These are phyloP conservation scores for Deroptyus accipitrinus DNA, from an alignment of 2,113 vertebrate genomes.

Conservation along the genomic window DNA sequence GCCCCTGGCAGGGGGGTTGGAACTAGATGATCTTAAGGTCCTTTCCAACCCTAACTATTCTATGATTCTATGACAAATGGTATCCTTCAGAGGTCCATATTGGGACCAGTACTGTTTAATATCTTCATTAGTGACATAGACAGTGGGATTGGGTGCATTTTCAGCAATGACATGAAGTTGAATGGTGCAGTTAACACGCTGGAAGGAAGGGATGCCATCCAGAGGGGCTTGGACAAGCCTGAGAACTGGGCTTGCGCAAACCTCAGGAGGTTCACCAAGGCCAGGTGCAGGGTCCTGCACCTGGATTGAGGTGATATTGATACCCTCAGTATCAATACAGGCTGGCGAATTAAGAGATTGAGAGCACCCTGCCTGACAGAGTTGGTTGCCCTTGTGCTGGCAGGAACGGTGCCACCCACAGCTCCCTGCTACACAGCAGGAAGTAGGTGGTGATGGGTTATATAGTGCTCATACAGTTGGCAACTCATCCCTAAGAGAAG, in stretches of 20 bases:
- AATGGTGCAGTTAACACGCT: neutral
- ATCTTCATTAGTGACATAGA: neutral
- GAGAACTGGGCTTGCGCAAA: neutral
- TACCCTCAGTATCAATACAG: neutral
- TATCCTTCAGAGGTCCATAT: neutral
- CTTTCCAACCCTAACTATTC: no score
- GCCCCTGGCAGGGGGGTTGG: no score
- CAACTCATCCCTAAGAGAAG: neutral
- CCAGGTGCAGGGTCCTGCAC: neutral
- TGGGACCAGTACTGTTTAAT: neutral
- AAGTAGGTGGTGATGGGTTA: neutral
- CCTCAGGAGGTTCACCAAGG: neutral
- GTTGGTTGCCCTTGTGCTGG: neutral
- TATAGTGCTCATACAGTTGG: neutral
- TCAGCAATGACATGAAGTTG: neutral
- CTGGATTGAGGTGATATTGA: neutral
- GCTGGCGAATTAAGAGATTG: neutral
- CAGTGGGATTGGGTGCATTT: neutral
- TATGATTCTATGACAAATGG: neutral
- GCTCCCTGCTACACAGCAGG: neutral
- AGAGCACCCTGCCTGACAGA: neutral
- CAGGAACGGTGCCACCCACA: fast-evolving
- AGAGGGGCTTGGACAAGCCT: neutral
- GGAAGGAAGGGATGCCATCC: neutral
- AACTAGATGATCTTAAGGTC: no score